Evolutionary conservation across 2,113 vertebrate genomes (phyloP).

Genomic region (Menidia beryllina): DNA sequence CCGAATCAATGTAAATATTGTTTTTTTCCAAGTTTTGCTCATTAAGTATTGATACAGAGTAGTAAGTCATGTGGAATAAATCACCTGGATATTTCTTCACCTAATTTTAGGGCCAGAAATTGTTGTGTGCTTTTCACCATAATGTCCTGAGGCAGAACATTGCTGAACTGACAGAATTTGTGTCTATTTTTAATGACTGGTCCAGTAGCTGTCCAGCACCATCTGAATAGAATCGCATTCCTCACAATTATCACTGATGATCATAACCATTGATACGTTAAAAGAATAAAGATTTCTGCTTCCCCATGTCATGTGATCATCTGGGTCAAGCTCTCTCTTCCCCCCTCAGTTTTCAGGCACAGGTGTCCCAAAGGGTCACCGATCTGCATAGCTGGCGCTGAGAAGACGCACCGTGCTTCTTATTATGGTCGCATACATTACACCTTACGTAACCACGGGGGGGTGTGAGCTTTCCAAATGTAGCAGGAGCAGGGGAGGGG

Average conservation of each 20-base stretch:
- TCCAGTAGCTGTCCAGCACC: too few species aligned
- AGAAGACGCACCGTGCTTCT: slow-evolving; percentile 32
- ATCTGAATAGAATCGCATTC: background rate
- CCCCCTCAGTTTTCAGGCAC: slow-evolving; percentile 11
- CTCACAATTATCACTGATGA: background rate
- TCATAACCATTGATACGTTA: background rate
- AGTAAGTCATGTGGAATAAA: background rate
- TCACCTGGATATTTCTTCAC: background rate
- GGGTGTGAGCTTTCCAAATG: slow-evolving; percentile 82
- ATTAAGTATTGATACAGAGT: background rate
- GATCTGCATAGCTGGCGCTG: slow-evolving; percentile 8
- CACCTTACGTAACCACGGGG: slow-evolving; percentile 71
- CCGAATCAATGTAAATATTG: too few species aligned
- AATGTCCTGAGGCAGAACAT: background rate
- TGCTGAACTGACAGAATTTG: background rate
- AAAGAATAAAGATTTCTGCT: background rate
- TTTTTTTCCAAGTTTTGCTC: background rate
- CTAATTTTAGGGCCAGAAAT: too few species aligned
- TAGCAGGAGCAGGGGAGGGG: slow-evolving; percentile 37
- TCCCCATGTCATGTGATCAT: background rate
- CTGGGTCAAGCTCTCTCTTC: background rate
- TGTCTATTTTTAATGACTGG: too few species aligned
- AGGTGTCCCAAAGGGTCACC: slow-evolving; percentile 53
- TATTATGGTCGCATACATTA: slow-evolving; percentile 65
- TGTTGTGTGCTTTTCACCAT: background rate